phyloP scores from a whole-genome alignment of 2,797 vertebrate species.

The Falco columbarius region DNA sequence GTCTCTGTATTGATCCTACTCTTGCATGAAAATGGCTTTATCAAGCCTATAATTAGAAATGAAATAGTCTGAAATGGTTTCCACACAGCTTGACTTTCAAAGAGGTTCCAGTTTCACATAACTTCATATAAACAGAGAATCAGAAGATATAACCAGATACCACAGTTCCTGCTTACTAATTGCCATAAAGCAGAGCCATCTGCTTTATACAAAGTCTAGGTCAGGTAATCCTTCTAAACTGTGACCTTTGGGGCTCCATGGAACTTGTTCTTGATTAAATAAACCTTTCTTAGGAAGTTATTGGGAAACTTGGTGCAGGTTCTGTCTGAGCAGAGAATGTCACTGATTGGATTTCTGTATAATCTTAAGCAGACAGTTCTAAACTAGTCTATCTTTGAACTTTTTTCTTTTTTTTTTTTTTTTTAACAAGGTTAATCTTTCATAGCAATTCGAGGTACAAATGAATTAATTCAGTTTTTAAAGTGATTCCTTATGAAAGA shows the following conservation, averaged over 20 bases:
- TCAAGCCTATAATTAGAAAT: conserved; percentile 79
- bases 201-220: conserved; percentile 73
- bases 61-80: conserved; percentile 78
- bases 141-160: conserved; percentile 75
- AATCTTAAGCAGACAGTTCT: conserved; percentile 32
- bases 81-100: conserved; percentile 75
- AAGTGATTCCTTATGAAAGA: conserved; percentile 11
- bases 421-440: background rate
- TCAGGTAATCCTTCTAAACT: conserved; percentile 71
- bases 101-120: conserved; percentile 76
- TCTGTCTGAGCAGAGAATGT: conserved; percentile 48
- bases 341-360: conserved; percentile 49
- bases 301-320: conserved; percentile 37
- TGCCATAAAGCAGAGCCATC: conserved; percentile 77
- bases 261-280: conserved; percentile 68
- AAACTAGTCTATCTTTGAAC: background rate
- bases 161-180: conserved; percentile 78
- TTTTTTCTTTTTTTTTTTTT: background rate
- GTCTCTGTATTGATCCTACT: conserved; percentile 47
- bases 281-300: conserved; percentile 65
- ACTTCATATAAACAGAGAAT: conserved; percentile 77
- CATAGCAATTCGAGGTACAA: background rate
- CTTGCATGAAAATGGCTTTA: conserved; percentile 73
- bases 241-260: conserved; percentile 72
- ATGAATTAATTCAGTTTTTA: conserved; percentile 38